Evolutionary conservation across 2,797 vertebrate species (phyloP), one percentile per base, ranked within the genome.

Genomic region (Synanceia verrucosa): DNA sequence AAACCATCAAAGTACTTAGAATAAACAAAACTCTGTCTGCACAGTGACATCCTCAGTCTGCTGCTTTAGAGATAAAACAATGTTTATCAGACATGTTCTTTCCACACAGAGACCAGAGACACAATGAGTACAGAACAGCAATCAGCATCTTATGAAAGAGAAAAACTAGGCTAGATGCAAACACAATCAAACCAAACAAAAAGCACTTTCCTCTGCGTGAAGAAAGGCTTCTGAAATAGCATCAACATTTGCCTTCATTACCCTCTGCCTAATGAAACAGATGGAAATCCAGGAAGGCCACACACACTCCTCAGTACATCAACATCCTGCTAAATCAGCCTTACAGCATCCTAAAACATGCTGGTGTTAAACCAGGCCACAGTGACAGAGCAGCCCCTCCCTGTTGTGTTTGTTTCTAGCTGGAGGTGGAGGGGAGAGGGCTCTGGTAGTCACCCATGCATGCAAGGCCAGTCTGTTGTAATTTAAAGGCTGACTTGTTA

Each of bases 401-500:
- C 68, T 65, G 41, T 9, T 70, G 56, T 81, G 66, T 80, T 86
- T 78, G 77, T 86, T 77, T 81, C 78, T 76, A n/a, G 79, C 86
- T 83, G 66, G 80, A 70, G 84, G 83, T 83, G 76, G 55, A 74
- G 64, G 56, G 70, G 57, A 65, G 65, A 47, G 75, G 70, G 70
- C 69, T 70, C 72, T n/a, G 76, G 63, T 39, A 29, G 70, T 70
- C 89, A 89, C 10, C 84, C 86, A 85, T 86, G 89, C 88, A 69
- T 91, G 86, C 79, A 63, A 70, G 78, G 70, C 79, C 89, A 68
- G 80, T 85, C 88, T 91, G 89, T 76, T 87, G 73, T 72, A 76
- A 89, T 91, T 89, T 87, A 80, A 86, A 86, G 84, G 82, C 79
- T 88, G 74, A 71, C 81, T 87, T 70, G 70, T 77, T 85, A 88